phyloP scores from a whole-genome alignment of 2,888 invertebrate genomes.

The Lordiphosa fenestrarum region DNA sequence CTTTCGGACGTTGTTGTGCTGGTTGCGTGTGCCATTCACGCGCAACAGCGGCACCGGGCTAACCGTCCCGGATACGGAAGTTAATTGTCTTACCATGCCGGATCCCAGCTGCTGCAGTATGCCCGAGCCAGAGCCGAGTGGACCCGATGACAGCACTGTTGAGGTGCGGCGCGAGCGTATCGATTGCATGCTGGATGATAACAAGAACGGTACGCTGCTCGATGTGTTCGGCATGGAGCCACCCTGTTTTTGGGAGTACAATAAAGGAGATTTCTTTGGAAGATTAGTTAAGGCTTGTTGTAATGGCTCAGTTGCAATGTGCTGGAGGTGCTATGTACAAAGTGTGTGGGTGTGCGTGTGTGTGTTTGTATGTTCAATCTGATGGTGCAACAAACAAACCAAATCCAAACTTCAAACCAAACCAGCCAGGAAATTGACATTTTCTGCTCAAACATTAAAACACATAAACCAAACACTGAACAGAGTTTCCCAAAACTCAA shows the following conservation, averaged over 20 bases:
- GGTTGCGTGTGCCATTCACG: conserved; percentile 83
- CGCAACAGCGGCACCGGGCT: conserved; percentile 83
- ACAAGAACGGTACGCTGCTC: conserved; percentile 91
- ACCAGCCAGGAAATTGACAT: conserved; percentile 26
- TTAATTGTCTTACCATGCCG: conserved; percentile 95
- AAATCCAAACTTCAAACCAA: conserved; percentile 33
- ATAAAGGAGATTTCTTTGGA: conserved; percentile 82
- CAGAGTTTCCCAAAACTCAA: conserved; percentile 9
- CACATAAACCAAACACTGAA: conserved; percentile 21
- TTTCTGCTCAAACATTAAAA: conserved; percentile 32
- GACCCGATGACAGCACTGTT: conserved; percentile 85
- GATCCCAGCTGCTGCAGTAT: conserved; percentile 93
- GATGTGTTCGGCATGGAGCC: conserved; percentile 95
- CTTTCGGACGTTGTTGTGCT: conserved; percentile 85
- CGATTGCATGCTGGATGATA: conserved; percentile 89
- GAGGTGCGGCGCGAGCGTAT: conserved; percentile 88
- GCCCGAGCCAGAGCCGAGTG: conserved; percentile 85
- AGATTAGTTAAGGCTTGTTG: conserved; percentile 67
- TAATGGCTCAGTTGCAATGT: conserved; percentile 6
- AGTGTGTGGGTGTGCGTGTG: conserved; percentile 10
- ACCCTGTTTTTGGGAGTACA: conserved; percentile 84
- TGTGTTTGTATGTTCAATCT: conserved; percentile 26
- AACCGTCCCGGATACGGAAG: conserved; percentile 84
- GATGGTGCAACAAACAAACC: conserved; percentile 42
- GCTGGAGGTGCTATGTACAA: conserved; percentile 36